Conservation (phyloP, 2,888 invertebrate species). For the Caenorhabditis wallacei region DNA sequence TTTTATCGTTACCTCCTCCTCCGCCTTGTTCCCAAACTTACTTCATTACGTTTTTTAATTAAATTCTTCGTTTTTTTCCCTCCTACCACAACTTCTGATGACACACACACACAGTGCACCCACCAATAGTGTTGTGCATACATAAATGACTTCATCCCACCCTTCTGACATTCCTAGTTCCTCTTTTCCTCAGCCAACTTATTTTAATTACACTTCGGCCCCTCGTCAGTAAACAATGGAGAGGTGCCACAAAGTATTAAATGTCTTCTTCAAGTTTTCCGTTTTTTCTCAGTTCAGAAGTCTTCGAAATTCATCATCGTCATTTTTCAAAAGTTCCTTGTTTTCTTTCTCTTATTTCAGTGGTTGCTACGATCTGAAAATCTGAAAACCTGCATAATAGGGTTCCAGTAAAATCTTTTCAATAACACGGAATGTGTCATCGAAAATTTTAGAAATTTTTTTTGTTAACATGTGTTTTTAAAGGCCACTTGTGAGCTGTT, state of each 20-base stretch:
- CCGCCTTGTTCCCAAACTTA: background rate
- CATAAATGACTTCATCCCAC: conserved; percentile 22
- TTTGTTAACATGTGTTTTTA: no score
- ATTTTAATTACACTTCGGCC: conserved; percentile 43
- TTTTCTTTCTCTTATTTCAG: background rate
- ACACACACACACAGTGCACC: conserved; percentile 27
- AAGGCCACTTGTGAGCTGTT: background rate
- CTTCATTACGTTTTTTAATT: conserved; percentile 21
- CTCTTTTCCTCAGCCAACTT: conserved; percentile 19
- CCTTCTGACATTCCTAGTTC: conserved; percentile 6
- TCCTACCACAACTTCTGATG: conserved; percentile 9
- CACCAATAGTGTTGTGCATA: background rate
- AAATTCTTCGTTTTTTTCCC: background rate
- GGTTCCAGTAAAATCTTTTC: no score
- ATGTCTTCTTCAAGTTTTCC: conserved; percentile 21
- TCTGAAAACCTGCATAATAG: no score
- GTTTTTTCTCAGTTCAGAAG: conserved; percentile 3
- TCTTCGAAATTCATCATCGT: conserved; percentile 16
- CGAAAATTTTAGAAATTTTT: no score
- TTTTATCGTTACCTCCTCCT: background rate
- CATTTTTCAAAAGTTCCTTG: background rate
- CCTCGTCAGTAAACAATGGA: conserved; percentile 42
- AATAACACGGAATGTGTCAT: no score
- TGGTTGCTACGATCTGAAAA: no score
- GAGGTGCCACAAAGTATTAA: conserved; percentile 45